A percentile compares a stretch with the other conserved stretches of the same genome.
These are phyloP conservation scores for Seriola dumerili DNA, from an alignment of 2,113 vertebrate species.

Conservation along the genomic window DNA sequence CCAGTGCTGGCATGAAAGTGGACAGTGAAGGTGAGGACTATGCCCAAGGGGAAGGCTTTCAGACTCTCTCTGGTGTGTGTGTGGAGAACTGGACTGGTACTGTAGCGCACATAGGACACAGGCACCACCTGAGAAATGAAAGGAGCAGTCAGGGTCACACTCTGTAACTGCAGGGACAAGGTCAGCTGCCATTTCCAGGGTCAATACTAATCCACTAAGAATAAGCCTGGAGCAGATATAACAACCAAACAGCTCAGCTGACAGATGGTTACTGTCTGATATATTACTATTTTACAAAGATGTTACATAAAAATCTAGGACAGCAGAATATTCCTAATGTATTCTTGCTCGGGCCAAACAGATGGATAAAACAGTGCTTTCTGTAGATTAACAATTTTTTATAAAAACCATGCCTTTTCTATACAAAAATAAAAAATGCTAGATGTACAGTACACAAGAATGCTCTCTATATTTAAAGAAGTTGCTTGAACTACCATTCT, in stretches of 20 bases:
- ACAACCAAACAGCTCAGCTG: neutral
- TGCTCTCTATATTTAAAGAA: neutral
- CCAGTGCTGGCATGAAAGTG: constrained; percentile 94
- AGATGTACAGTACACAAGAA: too few species aligned
- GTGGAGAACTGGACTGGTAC: constrained; percentile 87
- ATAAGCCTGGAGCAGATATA: neutral
- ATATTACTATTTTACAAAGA: neutral
- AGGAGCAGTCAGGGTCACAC: neutral
- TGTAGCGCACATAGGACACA: constrained; percentile 92
- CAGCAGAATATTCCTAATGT: neutral
- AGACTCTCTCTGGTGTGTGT: constrained; percentile 82
- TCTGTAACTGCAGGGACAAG: constrained; percentile 13
- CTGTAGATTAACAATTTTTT: neutral
- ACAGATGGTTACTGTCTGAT: neutral
- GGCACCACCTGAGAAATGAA: constrained; percentile 88
- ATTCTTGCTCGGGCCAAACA: neutral
- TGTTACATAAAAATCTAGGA: neutral
- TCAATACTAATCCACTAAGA: constrained; percentile 1
- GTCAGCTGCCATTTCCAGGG: constrained; percentile 16
- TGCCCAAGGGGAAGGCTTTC: constrained; percentile 89
- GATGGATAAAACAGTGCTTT: too few species aligned
- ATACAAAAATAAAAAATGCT: neutral
- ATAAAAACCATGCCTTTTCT: neutral
- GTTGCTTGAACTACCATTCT: neutral
- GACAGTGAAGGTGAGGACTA: constrained; percentile 88